Conservation (phyloP, 2,797 vertebrate species). For the Poeciliopsis gracilis region DNA sequence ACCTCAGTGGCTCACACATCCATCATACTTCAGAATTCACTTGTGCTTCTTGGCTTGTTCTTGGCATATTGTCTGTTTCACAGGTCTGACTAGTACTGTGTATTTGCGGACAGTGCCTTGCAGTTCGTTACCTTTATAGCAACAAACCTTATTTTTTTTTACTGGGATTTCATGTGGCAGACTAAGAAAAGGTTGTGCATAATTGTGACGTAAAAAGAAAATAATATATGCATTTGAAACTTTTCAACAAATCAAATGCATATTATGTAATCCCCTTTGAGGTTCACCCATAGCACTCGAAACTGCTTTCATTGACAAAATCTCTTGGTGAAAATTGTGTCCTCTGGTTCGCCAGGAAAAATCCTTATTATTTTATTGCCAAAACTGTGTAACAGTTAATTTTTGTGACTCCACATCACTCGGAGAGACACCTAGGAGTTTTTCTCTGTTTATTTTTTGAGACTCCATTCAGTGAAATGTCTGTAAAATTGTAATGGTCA, state of each 20-base stretch:
- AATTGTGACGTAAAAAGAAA: background rate
- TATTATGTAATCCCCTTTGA: background rate
- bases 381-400: no score
- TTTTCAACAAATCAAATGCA: background rate
- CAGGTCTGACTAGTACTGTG: conserved; percentile 31
- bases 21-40: conserved; percentile 57
- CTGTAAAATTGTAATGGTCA: no score
- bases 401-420: no score
- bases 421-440: no score
- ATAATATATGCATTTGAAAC: background rate
- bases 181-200: background rate
- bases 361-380: no score
- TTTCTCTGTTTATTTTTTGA: no score
- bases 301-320: background rate
- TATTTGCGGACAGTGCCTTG: conserved; percentile 11
- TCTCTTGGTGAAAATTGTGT: background rate
- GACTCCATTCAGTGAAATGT: no score
- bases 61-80: conserved; percentile 47
- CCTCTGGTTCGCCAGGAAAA: background rate
- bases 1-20: conserved; percentile 52
- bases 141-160: background rate
- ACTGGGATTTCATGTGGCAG: background rate
- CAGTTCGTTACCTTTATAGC: background rate
- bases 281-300: background rate
- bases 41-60: conserved; percentile 37